Evolutionary conservation across 1,140 invertebrate genomes (phyloP).

Genomic region (Drosophila oshimai): DNA sequence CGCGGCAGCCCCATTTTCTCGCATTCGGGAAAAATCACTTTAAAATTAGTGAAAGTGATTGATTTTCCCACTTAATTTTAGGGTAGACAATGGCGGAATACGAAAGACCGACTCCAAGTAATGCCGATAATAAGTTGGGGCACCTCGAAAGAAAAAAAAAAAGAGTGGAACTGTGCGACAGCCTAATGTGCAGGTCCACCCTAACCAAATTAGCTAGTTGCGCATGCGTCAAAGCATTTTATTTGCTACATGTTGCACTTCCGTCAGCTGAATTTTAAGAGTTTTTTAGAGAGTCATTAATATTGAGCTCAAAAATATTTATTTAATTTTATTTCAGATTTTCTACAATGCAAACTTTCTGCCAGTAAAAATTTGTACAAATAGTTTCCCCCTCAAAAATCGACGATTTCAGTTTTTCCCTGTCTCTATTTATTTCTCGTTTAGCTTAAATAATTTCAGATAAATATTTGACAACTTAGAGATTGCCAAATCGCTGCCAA

Average conservation of each 20-base stretch:
- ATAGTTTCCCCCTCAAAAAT: too few species aligned
- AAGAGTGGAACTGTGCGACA: slow-evolving; percentile 34
- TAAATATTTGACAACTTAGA: slow-evolving; percentile 7
- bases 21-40: slow-evolving; percentile 64
- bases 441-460: not conserved
- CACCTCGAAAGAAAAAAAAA: slow-evolving; percentile 3
- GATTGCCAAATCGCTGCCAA: slow-evolving; percentile 25
- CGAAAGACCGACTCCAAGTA: slow-evolving; percentile 15
- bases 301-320: too few species aligned
- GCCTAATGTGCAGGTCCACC: slow-evolving; percentile 45
- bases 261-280: slow-evolving; percentile 25
- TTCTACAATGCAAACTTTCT: too few species aligned
- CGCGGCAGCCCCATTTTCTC: slow-evolving; percentile 51
- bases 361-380: too few species aligned
- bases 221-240: slow-evolving; percentile 60
- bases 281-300: too few species aligned
- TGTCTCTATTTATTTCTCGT: not conserved
- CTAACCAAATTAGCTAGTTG: slow-evolving; percentile 57
- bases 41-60: slow-evolving; percentile 80
- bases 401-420: too few species aligned
- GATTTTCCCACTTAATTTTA: slow-evolving; percentile 76
- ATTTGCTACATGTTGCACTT: slow-evolving; percentile 25
- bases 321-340: too few species aligned
- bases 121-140: slow-evolving; percentile 70
- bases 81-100: slow-evolving; percentile 38